These are phyloP conservation scores for Sardinella longiceps DNA, from an alignment of 2,797 vertebrate genomes.

Conservation along the genomic window DNA sequence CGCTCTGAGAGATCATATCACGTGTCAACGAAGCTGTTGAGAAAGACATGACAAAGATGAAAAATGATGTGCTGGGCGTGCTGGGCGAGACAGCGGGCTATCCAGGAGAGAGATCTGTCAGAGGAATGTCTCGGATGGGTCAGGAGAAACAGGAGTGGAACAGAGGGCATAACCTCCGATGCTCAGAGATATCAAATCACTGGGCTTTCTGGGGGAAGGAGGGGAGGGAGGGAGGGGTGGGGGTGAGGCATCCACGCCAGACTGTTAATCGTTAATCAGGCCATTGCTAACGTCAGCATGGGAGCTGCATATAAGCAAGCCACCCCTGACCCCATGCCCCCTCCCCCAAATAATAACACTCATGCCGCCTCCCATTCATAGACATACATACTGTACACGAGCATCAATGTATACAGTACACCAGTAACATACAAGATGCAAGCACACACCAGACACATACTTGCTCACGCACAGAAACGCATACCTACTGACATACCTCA, in stretches of 20 bases:
- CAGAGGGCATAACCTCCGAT: slow-evolving; percentile 73
- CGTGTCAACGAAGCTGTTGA: neutral
- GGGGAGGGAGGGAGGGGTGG: slow-evolving; percentile 42
- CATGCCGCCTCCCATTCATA: neutral
- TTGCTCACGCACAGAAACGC: slow-evolving; percentile 15
- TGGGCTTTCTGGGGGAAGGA: neutral
- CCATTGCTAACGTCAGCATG: slow-evolving; percentile 28
- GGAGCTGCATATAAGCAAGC: neutral
- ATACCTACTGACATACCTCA: neutral
- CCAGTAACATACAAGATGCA: slow-evolving; percentile 38
- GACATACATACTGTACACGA: neutral
- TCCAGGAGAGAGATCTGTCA: neutral
- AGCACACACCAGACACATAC: slow-evolving; percentile 39
- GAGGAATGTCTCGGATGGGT: slow-evolving; percentile 67
- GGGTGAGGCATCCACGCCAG: slow-evolving; percentile 53
- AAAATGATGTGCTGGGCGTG: neutral
- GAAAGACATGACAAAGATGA: neutral
- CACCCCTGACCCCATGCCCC: neutral
- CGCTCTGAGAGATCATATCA: slow-evolving; percentile 2
- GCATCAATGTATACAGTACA: neutral
- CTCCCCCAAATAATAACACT: neutral
- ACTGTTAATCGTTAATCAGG: slow-evolving; percentile 67
- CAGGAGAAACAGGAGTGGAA: slow-evolving; percentile 65
- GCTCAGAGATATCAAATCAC: slow-evolving; percentile 72
- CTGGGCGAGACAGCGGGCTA: neutral